Evolutionary conservation across 2,797 vertebrate genomes (phyloP).

Genomic region (Pipistrellus pygmaeus): DNA sequence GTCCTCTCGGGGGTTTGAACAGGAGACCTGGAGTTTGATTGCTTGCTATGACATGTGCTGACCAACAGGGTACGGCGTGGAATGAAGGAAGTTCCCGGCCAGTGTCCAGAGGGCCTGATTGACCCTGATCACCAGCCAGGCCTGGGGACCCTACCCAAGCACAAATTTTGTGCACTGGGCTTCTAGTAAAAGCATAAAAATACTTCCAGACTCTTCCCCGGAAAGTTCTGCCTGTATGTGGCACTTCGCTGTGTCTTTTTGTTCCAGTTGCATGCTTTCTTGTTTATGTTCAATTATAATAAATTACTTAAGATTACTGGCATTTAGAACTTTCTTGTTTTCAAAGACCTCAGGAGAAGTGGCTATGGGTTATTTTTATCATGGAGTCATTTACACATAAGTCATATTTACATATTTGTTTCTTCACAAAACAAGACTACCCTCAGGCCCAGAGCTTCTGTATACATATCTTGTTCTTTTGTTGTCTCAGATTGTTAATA

Average conservation of each 20-base stretch:
- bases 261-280: not conserved
- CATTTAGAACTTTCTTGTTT: conserved; percentile 53
- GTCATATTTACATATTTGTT: conserved; percentile 65
- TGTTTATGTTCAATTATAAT: conserved; percentile 15
- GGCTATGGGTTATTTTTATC: conserved; percentile 40
- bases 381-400: conserved; percentile 61
- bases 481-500: not conserved
- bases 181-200: not conserved
- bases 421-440: conserved; percentile 48
- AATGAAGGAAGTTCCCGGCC: too few relatives aligned
- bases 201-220: not conserved
- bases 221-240: not conserved
- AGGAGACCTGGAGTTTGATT: too few relatives aligned
- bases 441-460: not conserved
- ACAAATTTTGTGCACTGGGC: too few relatives aligned
- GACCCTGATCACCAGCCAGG: too few relatives aligned
- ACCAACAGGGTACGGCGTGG: rapidly evolving
- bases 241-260: not conserved
- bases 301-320: conserved; percentile 66
- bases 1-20: too few relatives aligned
- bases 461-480: not conserved
- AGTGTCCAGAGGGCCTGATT: too few relatives aligned
- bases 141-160: too few relatives aligned
- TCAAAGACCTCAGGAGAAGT: conserved; percentile 49
- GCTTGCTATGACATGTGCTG: too few relatives aligned